Percentiles rank a stretch among this genome's conserved stretches.
These are phyloP conservation scores for Tholera decimalis DNA, from an alignment of 2,888 invertebrate genomes.

Conservation along the genomic window DNA sequence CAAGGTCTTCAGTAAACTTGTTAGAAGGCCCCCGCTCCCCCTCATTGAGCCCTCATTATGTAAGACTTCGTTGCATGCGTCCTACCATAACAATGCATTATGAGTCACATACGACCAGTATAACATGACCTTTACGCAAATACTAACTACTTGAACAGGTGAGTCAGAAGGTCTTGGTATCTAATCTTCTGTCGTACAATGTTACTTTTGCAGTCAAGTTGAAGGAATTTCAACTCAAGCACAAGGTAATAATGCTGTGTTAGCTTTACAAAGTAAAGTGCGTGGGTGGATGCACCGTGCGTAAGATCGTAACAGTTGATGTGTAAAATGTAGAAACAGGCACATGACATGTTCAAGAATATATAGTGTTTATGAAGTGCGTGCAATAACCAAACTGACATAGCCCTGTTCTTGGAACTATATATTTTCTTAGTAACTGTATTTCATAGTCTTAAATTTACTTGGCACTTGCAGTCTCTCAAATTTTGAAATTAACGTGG, in stretches of 20 bases:
- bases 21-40: conserved; percentile 60
- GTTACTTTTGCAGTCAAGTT: conserved; percentile 19
- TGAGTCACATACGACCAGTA: conserved; percentile 59
- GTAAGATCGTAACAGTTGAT: conserved; percentile 63
- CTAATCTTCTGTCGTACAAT: conserved; percentile 21
- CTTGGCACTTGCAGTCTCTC: neutral
- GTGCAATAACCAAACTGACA: conserved; percentile 21
- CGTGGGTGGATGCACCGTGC: conserved; percentile 63
- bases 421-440: neutral
- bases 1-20: conserved; percentile 72
- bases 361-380: conserved; percentile 25
- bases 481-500: neutral
- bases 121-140: conserved; percentile 34
- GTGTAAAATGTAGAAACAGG: conserved; percentile 64
- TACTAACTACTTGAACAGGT: conserved; percentile 14
- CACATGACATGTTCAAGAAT: conserved; percentile 49
- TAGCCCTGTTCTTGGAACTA: conserved; percentile 39
- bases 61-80: conserved; percentile 68
- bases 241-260: conserved; percentile 13
- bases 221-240: conserved; percentile 43
- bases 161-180: conserved; percentile 28
- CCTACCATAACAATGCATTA: conserved; percentile 70
- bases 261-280: conserved; percentile 7
- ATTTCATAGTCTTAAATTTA: neutral
- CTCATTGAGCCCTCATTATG: conserved; percentile 67